phyloP scores from a whole-genome alignment of 2,113 vertebrate genomes.

The Caranx melampygus region DNA sequence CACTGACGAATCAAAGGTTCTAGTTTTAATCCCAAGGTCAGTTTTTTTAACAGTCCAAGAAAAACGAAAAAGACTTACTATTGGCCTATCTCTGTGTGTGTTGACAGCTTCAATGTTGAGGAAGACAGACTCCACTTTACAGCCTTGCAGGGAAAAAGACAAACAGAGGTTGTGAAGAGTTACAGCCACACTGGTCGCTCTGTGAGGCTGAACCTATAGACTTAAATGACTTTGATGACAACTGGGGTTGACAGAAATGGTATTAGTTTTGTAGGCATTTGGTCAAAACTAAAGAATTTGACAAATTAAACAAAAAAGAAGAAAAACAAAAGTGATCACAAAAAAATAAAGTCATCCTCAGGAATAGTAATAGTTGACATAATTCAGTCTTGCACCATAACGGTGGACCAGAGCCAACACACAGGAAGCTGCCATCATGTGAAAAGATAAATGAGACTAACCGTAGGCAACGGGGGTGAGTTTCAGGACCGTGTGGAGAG shows the following conservation, averaged over 20 bases:
- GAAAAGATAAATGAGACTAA: slow-evolving; percentile 44
- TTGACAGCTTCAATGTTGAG: slow-evolving; percentile 93
- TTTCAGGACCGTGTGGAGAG: slow-evolving; percentile 82
- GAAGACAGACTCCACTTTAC: slow-evolving; percentile 90
- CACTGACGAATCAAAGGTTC: too few species aligned
- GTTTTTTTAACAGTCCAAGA: too few species aligned
- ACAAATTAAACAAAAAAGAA: not conserved
- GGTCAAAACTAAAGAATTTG: too few species aligned
- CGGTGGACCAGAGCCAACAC: too few species aligned
- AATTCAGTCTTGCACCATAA: too few species aligned
- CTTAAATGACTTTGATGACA: not conserved
- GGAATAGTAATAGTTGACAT: too few species aligned
- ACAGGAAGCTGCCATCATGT: too few species aligned
- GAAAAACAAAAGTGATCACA: too few species aligned
- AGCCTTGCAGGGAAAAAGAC: slow-evolving; percentile 81
- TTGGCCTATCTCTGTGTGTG: slow-evolving; percentile 89
- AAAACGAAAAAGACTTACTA: slow-evolving; percentile 68
- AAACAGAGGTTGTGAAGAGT: not conserved
- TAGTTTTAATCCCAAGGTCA: too few species aligned
- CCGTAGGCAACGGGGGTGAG: slow-evolving; percentile 84
- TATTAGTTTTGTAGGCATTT: not conserved
- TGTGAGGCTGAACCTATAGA: too few species aligned
- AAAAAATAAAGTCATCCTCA: not conserved
- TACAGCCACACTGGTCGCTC: too few species aligned
- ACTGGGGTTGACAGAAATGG: not conserved